Evolutionary conservation across 1,140 invertebrate genomes (phyloP).

Genomic region (Proctacanthus coquilletti): DNA sequence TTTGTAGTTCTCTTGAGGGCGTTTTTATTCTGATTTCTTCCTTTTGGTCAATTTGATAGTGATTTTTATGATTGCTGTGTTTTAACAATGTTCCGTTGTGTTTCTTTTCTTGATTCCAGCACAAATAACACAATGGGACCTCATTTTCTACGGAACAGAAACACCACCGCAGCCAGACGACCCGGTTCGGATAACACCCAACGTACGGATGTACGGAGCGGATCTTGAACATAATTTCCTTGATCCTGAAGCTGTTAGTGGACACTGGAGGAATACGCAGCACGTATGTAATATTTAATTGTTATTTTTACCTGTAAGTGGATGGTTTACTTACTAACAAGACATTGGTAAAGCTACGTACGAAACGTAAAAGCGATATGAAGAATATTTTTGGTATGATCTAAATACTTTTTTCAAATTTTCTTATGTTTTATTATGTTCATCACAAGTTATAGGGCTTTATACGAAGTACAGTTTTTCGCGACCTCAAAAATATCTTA

Average conservation of each 20-base stretch:
- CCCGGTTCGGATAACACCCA: slow-evolving; percentile 16
- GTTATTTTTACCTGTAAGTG: background rate
- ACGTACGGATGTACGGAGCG: slow-evolving; percentile 11
- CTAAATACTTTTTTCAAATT: too few species aligned
- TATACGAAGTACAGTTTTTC: too few species aligned
- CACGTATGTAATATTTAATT: slow-evolving; percentile 17
- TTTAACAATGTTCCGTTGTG: background rate
- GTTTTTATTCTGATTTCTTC: too few species aligned
- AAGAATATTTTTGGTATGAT: too few species aligned
- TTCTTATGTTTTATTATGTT: too few species aligned
- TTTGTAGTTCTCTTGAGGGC: background rate
- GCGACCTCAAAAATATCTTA: too few species aligned
- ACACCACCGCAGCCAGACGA: slow-evolving; percentile 38
- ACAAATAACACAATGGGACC: slow-evolving; percentile 46
- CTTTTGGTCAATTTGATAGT: too few species aligned
- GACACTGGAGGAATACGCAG: slow-evolving; percentile 28
- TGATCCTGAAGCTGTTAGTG: slow-evolving; percentile 13
- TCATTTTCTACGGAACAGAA: slow-evolving; percentile 64
- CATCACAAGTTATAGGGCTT: too few species aligned
- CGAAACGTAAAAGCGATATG: too few species aligned
- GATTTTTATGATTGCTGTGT: background rate
- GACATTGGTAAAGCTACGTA: too few species aligned
- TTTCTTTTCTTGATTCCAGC: slow-evolving; percentile 19
- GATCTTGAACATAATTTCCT: slow-evolving; percentile 24
- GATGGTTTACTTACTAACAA: too few species aligned